Conservation (phyloP, 2,113 vertebrate species). For the Xenotilapia flavipinnis region DNA sequence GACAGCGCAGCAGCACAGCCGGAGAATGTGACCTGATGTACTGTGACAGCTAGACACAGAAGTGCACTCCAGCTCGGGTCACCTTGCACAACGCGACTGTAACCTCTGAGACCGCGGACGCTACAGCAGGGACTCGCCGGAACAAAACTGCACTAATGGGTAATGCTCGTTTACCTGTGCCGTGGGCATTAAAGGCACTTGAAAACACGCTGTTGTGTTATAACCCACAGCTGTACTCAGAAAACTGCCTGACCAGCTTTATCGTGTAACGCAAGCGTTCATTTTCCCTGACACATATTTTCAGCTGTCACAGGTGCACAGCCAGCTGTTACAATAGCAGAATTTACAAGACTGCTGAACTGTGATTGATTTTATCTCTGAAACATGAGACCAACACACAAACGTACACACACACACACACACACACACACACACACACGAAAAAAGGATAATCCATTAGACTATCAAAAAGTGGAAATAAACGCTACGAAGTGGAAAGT, state of each 20-base stretch:
- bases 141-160: neutral
- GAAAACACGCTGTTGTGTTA: neutral
- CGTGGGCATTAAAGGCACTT: neutral
- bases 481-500: neutral
- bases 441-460: neutral
- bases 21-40: constrained; percentile 34
- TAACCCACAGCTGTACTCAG: neutral
- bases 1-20: constrained; percentile 46
- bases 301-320: neutral
- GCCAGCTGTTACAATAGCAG: neutral
- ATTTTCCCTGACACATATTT: neutral
- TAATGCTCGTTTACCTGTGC: neutral
- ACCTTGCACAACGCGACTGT: constrained; percentile 38
- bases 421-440: neutral
- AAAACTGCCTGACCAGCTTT: neutral
- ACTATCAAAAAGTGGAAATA: constrained; percentile 13
- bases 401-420: neutral
- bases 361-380: neutral
- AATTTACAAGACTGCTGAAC: neutral
- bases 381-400: constrained; percentile 1
- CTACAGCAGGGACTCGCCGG: neutral
- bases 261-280: neutral
- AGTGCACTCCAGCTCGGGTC: constrained; percentile 47
- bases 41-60: constrained; percentile 47
- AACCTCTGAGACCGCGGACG: neutral